Evolutionary conservation across 2,113 vertebrate genomes (phyloP).

Genomic region (Nothoprocta perdicaria): DNA sequence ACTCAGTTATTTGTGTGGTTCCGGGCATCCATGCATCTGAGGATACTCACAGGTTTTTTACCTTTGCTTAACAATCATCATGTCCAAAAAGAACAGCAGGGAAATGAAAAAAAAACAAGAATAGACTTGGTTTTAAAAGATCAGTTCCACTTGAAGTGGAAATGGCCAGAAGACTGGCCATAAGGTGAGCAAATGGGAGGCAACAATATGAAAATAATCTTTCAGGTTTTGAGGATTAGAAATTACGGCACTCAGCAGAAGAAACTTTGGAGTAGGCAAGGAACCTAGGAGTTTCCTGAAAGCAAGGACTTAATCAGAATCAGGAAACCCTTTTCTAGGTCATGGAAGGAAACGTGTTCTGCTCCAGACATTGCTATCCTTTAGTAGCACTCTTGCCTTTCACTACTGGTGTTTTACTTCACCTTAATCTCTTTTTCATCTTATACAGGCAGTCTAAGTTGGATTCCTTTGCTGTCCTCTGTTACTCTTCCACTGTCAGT

Average conservation of each 20-base stretch:
- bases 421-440: not conserved
- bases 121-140: not conserved
- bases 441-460: not conserved
- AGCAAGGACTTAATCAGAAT: not conserved
- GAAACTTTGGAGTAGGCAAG: not conserved
- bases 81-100: not conserved
- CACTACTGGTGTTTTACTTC: fast-evolving
- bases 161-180: not conserved
- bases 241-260: not conserved
- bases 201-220: not conserved
- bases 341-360: not conserved
- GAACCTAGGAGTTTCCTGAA: not conserved
- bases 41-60: not conserved
- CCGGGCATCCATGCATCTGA: not conserved
- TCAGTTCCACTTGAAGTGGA: not conserved
- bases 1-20: not conserved
- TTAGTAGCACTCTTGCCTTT: not conserved
- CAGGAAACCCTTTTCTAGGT: not conserved
- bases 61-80: not conserved
- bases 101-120: not conserved
- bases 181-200: not conserved
- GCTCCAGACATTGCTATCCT: not conserved
- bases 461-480: not conserved
- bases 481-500: not conserved
- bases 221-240: not conserved